Evolutionary conservation across 2,113 vertebrate genomes (phyloP), one percentile per base, ranked within the genome.

Genomic region (Bos indicus): DNA sequence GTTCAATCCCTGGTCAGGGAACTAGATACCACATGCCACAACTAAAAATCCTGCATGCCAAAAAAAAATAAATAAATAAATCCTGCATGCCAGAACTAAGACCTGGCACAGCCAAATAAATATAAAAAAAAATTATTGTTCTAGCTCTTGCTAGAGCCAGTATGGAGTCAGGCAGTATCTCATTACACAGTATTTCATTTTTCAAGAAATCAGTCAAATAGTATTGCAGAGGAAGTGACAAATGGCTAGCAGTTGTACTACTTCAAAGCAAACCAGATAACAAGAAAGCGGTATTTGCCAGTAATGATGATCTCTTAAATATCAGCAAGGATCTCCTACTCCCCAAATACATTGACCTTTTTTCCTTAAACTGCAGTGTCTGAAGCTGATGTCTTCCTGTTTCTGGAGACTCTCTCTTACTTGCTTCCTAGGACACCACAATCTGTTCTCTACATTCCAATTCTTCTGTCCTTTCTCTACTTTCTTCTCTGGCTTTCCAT

Each of bases 181-280:
- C 62, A 15, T 88, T 40, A 51, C 6, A 36, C 40, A 86, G 30
- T 51, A 95, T 77, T 97, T 84, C 19, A 60, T 93, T 54, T 83
- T 88, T 93, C 86, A 71, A 83, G 62, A 93, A 95, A 77, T 43
- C 14, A 74, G 82, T n/a, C 19, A 67, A 59, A 83, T 33, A 78
- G 48, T 64, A 71, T 52, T 8, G 14, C 14, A 77, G 67, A 94
- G 59, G 85, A 92, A 90, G 26, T 13, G 26, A 56, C 78, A 71
- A 95, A 80, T 25, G 25, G 17, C 15, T 78, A 67, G 46, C 21
- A 48, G 52, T 77, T 81, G 23, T 43, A 82, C 54, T 36, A 36
- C 71, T 90, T 82, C 60, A 94, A 48, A 94, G 64, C n/a, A 92
- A 96, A 87, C 21, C 77, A 97, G 56, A 15, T 48, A 81, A 86